Conservation (phyloP, 2,888 invertebrate species). For the Lasioglossum villosulum region DNA sequence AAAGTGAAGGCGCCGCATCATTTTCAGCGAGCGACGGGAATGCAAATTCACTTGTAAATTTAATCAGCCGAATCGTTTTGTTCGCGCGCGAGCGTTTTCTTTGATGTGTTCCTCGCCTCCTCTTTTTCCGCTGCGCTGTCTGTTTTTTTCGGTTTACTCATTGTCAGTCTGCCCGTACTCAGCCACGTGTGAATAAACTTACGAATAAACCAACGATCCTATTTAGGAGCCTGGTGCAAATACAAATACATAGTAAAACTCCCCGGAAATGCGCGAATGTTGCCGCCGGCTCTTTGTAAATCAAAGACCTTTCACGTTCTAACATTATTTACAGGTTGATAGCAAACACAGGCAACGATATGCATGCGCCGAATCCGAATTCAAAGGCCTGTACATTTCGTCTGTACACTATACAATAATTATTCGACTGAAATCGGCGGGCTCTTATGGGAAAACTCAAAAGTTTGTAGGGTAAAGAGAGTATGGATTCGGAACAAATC, state of each 20-base stretch:
- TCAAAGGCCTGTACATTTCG: background rate
- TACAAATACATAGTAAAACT: background rate
- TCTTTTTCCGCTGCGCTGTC: background rate
- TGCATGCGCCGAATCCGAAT: background rate
- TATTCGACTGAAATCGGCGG: background rate
- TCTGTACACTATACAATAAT: background rate
- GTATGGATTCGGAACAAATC: background rate
- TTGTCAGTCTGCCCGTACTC: conserved; percentile 21
- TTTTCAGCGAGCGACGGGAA: background rate
- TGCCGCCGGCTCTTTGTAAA: conserved; percentile 18
- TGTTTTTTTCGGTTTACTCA: background rate
- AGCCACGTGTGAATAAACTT: conserved; percentile 52
- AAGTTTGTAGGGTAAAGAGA: background rate
- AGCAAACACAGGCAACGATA: background rate
- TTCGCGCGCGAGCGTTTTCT: background rate
- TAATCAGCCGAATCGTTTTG: conserved; percentile 14
- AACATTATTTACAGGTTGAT: conserved; percentile 11
- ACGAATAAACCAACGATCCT: background rate
- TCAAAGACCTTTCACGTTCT: conserved; percentile 4
- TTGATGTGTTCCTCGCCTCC: background rate
- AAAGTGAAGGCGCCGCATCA: background rate
- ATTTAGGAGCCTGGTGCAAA: background rate
- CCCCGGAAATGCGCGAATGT: background rate
- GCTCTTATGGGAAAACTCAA: background rate
- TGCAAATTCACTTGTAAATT: conserved; percentile 2